phyloP scores from a whole-genome alignment of 2,797 vertebrate genomes.

The Acomys russatus region DNA sequence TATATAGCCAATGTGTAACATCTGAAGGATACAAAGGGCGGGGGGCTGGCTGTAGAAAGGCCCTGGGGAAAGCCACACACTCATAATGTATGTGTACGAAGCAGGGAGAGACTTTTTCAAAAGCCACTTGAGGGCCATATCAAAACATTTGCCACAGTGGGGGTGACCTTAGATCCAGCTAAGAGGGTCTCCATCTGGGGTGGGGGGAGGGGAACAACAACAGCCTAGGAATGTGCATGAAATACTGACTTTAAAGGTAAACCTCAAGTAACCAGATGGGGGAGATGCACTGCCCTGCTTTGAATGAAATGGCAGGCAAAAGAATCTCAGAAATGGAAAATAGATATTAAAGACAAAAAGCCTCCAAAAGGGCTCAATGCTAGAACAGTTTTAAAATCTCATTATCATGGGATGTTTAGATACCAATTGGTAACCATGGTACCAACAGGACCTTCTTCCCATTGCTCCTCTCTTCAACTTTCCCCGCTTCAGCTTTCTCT shows the following conservation, averaged over 20 bases:
- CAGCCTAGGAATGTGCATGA: not conserved
- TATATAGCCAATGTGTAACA: not conserved
- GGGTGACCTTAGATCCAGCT: not conserved
- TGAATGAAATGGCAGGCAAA: not conserved
- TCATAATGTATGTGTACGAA: not conserved
- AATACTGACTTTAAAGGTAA: not conserved
- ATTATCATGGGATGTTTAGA: not conserved
- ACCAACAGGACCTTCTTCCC: not conserved
- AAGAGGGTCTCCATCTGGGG: not conserved
- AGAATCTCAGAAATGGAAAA: not conserved
- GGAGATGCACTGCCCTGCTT: not conserved
- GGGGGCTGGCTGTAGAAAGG: not conserved
- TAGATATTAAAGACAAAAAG: not conserved
- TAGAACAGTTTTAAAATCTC: conserved; percentile 6
- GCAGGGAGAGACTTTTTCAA: not conserved
- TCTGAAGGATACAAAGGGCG: not conserved
- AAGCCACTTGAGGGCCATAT: not conserved
- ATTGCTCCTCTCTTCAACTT: not conserved
- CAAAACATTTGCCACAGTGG: not conserved
- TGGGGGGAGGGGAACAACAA: not conserved
- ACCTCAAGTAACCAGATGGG: not conserved
- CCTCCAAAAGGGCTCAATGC: not conserved
- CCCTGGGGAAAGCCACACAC: not conserved
- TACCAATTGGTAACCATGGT: not conserved
- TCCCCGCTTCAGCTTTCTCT: not conserved